Base-by-base conservation (phyloP, 1,140 invertebrate species). In the Drusus annulatus region DNA sequence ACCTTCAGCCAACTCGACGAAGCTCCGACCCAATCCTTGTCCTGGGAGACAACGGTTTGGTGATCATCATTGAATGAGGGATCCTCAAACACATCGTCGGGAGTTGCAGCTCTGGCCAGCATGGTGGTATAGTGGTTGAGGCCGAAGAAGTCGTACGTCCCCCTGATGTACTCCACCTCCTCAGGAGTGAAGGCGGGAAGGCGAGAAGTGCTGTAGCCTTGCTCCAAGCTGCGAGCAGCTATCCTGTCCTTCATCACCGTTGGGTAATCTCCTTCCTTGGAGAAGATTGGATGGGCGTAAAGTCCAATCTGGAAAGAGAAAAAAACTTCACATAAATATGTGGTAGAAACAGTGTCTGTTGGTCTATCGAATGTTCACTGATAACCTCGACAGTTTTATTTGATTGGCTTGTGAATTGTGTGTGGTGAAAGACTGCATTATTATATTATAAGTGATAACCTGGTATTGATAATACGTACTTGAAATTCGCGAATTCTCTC, bases 131-230 rank as follows among this genome's bases (percentile, higher is more conserved):
- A 94, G 52, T 91, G 89, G 78, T 93, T 93, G 0, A 94, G 85
- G n/a, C 92, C 93, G 52, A 93, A 91, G 88, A 93, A 94, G 84
- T 94, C 93, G 4, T 87, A 86, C 10, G 91, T 87, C 45, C 93
- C 93, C 76, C 89, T 90, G 1, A 93, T 89, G 31, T 88, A 86
- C 52, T 88, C 68, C 3, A 92, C 88, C 87, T 94, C 93, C 60
- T 88, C 87, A 0, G 83, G 17, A 13, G 91, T 90, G 76, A 94
- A 92, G 65, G 83, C 84, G 0, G 92, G 92, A 36, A 94, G 84
- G n/a, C 92, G 87, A 2, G 93, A 93, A 52, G 86, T 84, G 0
- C 76, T 78, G 68, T 89, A 91, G 3, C 91, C 91, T 87, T 94
- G 92, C 62, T 89, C 86, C 56, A 87, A 86, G 81, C 93, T 93